Percentiles rank a stretch among this genome's conserved stretches.
phyloP scores from a whole-genome alignment of 2,888 invertebrate genomes.

The Caenorhabditis plicata region DNA sequence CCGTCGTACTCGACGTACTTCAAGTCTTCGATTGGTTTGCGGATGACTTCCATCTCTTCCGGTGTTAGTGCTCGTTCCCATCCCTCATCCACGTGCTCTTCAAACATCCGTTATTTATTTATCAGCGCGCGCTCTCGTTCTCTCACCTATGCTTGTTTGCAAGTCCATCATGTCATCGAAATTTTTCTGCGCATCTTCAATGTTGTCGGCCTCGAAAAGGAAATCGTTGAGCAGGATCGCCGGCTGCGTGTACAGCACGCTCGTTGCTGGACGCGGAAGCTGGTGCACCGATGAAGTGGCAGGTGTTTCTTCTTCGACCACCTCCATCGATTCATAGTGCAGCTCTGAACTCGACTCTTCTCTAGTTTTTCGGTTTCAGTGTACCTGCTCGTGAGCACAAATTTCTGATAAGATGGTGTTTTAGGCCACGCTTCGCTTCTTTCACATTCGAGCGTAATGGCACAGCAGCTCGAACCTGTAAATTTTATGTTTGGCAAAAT shows the following conservation, averaged over 20 bases:
- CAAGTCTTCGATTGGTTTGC: constrained; percentile 36
- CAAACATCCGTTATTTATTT: constrained; percentile 1
- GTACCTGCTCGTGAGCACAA: constrained; percentile 42
- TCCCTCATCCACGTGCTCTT: constrained; percentile 49
- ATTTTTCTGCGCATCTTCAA: constrained; percentile 52
- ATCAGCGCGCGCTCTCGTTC: neutral
- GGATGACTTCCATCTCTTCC: constrained; percentile 41
- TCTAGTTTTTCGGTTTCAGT: neutral
- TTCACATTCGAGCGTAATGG: constrained; percentile 40
- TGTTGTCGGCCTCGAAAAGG: constrained; percentile 48
- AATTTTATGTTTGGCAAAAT: constrained; percentile 1
- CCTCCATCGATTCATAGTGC: constrained; percentile 53
- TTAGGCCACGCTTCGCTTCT: constrained; percentile 40
- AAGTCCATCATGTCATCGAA: constrained; percentile 47
- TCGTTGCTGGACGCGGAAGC: constrained; percentile 40
- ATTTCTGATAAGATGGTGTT: constrained; percentile 46
- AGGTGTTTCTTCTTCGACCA: constrained; percentile 28
- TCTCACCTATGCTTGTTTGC: constrained; percentile 38
- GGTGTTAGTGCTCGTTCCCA: constrained; percentile 45
- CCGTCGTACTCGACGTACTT: constrained; percentile 9
- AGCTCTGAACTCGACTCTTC: constrained; percentile 31
- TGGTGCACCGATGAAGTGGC: constrained; percentile 34
- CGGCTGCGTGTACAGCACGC: constrained; percentile 36
- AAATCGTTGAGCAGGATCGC: constrained; percentile 47
- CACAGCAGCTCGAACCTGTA: constrained; percentile 43